Conservation (phyloP, 2,113 vertebrate species). For the Tiliqua scincoides region DNA sequence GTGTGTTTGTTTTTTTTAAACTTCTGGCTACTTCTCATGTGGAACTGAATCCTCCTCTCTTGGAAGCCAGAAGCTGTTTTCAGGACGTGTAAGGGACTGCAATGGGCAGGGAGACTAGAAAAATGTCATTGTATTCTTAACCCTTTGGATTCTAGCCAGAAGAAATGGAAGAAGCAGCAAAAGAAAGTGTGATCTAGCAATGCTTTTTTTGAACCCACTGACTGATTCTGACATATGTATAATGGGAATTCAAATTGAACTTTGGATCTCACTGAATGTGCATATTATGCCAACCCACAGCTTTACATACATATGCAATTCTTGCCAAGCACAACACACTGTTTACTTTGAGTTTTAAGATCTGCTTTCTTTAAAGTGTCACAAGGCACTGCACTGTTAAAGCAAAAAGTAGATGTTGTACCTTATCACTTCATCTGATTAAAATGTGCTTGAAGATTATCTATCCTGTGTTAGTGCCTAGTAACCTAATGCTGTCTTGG, state of each 20-base stretch:
- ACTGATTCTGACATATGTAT: rapidly evolving
- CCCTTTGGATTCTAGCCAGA: neutral
- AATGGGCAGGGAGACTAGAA: neutral
- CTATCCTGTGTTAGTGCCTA: neutral
- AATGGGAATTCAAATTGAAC: slow-evolving; percentile 12
- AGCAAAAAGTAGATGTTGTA: slow-evolving; percentile 9
- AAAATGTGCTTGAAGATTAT: slow-evolving; percentile 43
- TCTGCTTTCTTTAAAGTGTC: slow-evolving; percentile 19
- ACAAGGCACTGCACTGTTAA: neutral
- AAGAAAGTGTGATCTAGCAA: neutral
- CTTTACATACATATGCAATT: neutral
- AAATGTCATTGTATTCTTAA: neutral
- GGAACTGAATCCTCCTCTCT: too few species aligned
- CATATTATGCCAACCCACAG: neutral
- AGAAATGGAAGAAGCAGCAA: slow-evolving; percentile 22
- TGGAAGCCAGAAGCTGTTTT: neutral
- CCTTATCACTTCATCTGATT: slow-evolving; percentile 30
- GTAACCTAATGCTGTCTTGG: slow-evolving; percentile 39
- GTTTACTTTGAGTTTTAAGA: slow-evolving; percentile 23
- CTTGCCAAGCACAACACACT: slow-evolving; percentile 23
- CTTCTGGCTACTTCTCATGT: too few species aligned
- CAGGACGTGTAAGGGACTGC: too few species aligned
- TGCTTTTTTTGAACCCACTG: neutral
- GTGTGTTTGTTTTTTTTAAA: too few species aligned
- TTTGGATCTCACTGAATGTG: slow-evolving; percentile 3